Evolutionary conservation across 2,797 vertebrate species (phyloP).

Genomic region (Platalea minor): DNA sequence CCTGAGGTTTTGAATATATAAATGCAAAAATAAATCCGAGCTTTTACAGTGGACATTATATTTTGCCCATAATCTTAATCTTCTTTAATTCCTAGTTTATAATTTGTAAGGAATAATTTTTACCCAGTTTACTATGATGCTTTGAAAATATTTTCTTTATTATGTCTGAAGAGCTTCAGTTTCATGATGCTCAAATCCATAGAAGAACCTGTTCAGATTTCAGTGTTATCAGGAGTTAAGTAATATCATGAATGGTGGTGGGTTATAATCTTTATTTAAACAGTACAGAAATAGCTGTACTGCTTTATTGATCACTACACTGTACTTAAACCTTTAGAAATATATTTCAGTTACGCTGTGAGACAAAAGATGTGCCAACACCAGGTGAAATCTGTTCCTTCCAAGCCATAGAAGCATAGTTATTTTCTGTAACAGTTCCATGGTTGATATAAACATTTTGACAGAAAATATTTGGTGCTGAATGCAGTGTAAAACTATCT

Average conservation of each 20-base stretch:
- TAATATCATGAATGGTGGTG: neutral
- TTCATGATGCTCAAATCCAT: neutral
- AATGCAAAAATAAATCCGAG: neutral
- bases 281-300: neutral
- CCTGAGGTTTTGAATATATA: neutral
- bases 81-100: neutral
- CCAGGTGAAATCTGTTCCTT: conserved; percentile 5
- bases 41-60: neutral
- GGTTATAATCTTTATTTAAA: neutral
- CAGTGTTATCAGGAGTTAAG: neutral
- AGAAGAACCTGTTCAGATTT: neutral
- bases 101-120: neutral
- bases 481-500: conserved; percentile 58
- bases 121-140: neutral
- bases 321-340: neutral
- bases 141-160: neutral
- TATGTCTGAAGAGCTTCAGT: neutral
- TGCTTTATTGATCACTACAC: neutral
- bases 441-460: conserved; percentile 65
- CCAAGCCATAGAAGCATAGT: neutral
- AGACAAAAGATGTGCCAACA: neutral
- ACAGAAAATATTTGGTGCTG: conserved; percentile 64
- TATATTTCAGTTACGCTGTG: neutral
- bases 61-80: neutral
- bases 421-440: conserved; percentile 48